phyloP scores from a whole-genome alignment of 2,113 vertebrate species.

The Pterocles orientalis region DNA sequence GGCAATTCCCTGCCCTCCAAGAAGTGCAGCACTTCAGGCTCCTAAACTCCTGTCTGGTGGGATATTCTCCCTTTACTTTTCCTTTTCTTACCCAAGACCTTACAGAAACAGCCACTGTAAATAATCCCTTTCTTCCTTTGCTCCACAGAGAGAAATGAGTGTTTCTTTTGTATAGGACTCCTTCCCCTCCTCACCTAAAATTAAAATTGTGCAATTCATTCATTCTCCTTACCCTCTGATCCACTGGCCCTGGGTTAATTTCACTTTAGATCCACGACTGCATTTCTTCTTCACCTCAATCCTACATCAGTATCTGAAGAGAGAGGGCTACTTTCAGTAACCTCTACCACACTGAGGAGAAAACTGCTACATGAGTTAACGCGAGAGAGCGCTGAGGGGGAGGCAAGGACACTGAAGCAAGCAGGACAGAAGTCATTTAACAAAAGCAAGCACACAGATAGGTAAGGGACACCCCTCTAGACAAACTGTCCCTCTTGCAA shows the following conservation, averaged over 20 bases:
- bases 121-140: not conserved
- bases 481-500: not conserved
- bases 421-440: not conserved
- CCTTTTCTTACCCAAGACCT: not conserved
- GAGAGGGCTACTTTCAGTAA: not conserved
- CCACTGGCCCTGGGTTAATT: not conserved
- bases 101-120: not conserved
- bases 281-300: not conserved
- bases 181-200: not conserved
- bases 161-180: rapidly evolving
- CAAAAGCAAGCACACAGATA: rapidly evolving
- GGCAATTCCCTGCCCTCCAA: not conserved
- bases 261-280: rapidly evolving
- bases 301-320: not conserved
- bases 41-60: not conserved
- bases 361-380: rapidly evolving
- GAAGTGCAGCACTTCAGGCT: rapidly evolving
- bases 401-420: not conserved
- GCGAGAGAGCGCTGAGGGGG: not conserved
- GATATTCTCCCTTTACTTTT: not conserved
- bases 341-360: too few relatives aligned
- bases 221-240: not conserved
- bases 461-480: too few relatives aligned
- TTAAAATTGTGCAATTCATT: not conserved
- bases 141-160: rapidly evolving